Base-by-base conservation (phyloP, 2,113 vertebrate genomes). In the Bubalus kerabau region DNA sequence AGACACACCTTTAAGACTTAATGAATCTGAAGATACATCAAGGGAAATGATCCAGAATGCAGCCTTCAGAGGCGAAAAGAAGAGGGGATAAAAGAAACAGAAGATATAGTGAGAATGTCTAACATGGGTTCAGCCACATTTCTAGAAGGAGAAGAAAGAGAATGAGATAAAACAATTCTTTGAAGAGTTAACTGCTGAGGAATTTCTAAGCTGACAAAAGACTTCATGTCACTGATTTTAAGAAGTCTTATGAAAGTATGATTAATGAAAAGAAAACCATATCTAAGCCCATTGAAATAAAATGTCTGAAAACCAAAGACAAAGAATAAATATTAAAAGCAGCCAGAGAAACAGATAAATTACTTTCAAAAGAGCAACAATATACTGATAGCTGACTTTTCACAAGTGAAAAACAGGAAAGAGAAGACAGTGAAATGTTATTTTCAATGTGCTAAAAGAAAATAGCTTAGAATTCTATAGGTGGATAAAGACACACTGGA, bases 151-250 rank as follows among this genome's bases (percentile, higher is more conserved):
- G 36, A 52, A 54, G 23, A 92, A 46, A 43, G 40, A 81, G 57
- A 87, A 93, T 54, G 48, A 93, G 40, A n/a, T 76, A 48, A 90
- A 94, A 59, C 62, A 91, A 74, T 82, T 97, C 50, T 95, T 46
- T 94, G 48, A 92, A 83, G 90, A 94, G 32, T 95, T 96, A 96
- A 59, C 10, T 84, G 46, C 50, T 71, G 52, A 89, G 59, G n/a
- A 80, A 60, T 96, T 96, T 96, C 62, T 43, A 91, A 80, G 71
- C 16, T 59, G 52, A 93, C 28, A 81, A 36, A 78, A 60, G n/a
- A 81, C 64, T 91, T 91, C 3, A 59, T 74, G 32, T 16, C 11
- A 95, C 15, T 95, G 43, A 91, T 93, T 93, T 90, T 83, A 82
- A 94, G 46, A 60, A 64, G 64, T 36, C 62, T 57, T 48, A 74